Base-by-base conservation (phyloP, 2,797 vertebrate species). In the Manis pentadactyla region DNA sequence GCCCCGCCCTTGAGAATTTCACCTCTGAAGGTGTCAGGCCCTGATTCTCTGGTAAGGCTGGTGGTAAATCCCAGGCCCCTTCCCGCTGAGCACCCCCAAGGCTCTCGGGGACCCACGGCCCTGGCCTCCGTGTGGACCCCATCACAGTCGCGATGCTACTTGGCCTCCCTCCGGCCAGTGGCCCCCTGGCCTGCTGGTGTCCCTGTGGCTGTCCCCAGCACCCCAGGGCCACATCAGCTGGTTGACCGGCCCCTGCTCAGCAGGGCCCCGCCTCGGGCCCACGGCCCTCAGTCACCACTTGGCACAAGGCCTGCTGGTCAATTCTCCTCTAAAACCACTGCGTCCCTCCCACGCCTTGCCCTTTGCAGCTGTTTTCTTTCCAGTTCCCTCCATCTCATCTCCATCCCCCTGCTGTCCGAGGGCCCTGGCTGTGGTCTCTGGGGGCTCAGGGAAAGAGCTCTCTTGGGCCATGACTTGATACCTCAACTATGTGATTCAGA, bases 401-500 rank as follows among this genome's bases (percentile, higher is more conserved):
- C 31, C 25, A 8, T 21, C 7, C 34, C 57, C 89, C 73, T 34
- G 2, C 46, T 13, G 4, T 34, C 57, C 13, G 42, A 51, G 25
- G 73, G 18, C 57, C 39, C 29, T 31, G 51, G 87, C 34, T 53
- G n/a, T 25, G 78, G 77, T 73, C 85, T 89, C 77, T 2, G 31
- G 42, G 59, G 83, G 73, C 66, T 11, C 8, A 12, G 13, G 75
- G 74, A 69, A 87, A 11, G 3, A 49, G 0, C 49, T 51, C 53
- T 27, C 19, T 46, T 9, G 31, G 68, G 31, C 92, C 31, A 27
- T 94, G 93, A 95, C 85, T 73, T 1, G 7, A 46, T 84, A 29
- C 93, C 88, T 89, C 95, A 97, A 37, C 90, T 93, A 91, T 96
- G 95, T 25, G 21, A n/a, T 61, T 71, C 78, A 31, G 73, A 78